Base-by-base conservation (phyloP, 2,888 invertebrate genomes). In the Xylota sylvarum region DNA sequence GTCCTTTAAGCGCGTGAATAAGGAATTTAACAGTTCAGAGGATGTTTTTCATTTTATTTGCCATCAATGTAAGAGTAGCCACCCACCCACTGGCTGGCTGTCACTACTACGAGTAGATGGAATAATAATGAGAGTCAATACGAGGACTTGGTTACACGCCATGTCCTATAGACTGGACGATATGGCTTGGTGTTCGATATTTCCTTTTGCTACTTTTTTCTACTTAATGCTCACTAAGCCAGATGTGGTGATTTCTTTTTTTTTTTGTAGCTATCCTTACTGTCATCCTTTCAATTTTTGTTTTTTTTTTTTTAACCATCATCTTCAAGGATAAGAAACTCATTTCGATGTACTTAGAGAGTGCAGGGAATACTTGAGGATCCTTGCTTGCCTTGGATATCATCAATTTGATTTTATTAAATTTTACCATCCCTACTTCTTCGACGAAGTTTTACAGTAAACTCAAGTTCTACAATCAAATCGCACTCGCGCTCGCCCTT, bases 361-460 rank as follows among this genome's bases (percentile, higher is more conserved):
- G 64, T 70, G 52, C 58, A 65, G 35, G 14, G 67, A 19, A 73
- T 56, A 58, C 74, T 72, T 80, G 52, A 69, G 50, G 46, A 60
- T 64, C 60, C 67, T 55, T 37, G n/a, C 74, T 30, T 10, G 55
- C 64, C 55, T 19, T 52, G 62, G 62, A 62, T 70, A 70, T 81
- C 85, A 72, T 81, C 70, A 81, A 81, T 81, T 81, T 77, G 85
- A 81, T 85, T 85, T 81, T 85, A 85, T 85, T 85, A 81, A 72
- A 77, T 76, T 77, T 52, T 32, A 62, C 46, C 73, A 32, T 43
- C 62, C 62, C 52, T n/a, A 5, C 17, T n/a, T 23, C 23, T 23
- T 19, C 35, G 23, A 56, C 9, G 32, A 46, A 46, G 17, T 37
- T 58, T 52, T 73, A 37, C n/a, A 37, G n/a, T 27, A 43, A 27